Conservation (phyloP, 2,113 vertebrate species). For the Numida meleagris region DNA sequence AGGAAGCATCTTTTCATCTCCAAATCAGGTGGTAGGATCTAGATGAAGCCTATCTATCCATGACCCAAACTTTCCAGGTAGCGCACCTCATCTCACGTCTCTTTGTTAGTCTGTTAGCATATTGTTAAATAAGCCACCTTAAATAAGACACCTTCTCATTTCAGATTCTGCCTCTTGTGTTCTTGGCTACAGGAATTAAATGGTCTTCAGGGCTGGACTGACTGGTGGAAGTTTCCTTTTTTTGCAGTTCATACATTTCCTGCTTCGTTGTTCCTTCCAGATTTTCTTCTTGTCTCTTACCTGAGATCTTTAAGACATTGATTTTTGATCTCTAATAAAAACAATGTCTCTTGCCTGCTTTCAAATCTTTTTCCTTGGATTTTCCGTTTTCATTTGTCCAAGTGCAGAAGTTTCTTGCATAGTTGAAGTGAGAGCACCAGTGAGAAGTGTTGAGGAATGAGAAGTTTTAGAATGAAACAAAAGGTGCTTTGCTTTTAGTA, state of each 20-base stretch:
- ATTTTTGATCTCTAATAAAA: not conserved
- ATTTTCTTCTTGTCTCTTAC: not conserved
- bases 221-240: not conserved
- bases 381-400: not conserved
- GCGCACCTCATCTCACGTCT: not conserved
- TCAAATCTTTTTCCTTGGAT: not conserved
- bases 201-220: not conserved
- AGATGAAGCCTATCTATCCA: not conserved
- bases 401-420: not conserved
- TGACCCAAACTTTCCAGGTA: not conserved
- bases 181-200: not conserved
- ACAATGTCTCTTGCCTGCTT: not conserved
- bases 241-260: not conserved
- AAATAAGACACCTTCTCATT: no score
- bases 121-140: accelerated
- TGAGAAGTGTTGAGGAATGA: not conserved
- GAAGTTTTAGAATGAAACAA: not conserved
- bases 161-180: not conserved
- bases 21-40: not conserved
- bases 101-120: not conserved
- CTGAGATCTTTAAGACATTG: not conserved
- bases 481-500: not conserved
- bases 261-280: not conserved
- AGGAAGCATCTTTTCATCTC: not conserved
- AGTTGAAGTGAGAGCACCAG: not conserved